phyloP scores from a whole-genome alignment of 2,113 vertebrate genomes.

The Scalopus aquaticus region DNA sequence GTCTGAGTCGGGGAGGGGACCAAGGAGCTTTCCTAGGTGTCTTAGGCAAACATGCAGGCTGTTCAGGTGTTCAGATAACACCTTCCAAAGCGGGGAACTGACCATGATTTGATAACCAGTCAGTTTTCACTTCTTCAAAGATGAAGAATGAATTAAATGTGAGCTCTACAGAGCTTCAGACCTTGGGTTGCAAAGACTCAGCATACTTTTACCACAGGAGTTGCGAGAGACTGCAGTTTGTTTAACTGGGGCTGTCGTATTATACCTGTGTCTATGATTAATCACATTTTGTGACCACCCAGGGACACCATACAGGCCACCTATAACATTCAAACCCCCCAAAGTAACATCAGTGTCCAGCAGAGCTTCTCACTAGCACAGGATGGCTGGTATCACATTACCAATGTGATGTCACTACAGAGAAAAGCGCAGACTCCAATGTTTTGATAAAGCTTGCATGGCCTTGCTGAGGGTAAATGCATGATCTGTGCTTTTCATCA shows the following conservation, averaged over 20 bases:
- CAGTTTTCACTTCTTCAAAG: neutral
- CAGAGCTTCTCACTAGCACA: neutral
- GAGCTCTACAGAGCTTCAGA: neutral
- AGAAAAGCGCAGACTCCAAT: neutral
- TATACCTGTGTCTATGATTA: neutral
- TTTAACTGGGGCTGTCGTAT: neutral
- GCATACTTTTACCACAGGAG: neutral
- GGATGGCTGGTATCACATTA: too few species aligned
- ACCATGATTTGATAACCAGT: neutral
- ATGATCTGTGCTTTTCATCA: neutral
- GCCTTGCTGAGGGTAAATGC: neutral
- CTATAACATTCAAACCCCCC: neutral
- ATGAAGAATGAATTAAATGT: neutral
- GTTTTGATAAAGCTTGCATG: neutral
- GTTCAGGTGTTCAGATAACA: neutral
- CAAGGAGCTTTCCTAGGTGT: neutral
- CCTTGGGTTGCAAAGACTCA: neutral
- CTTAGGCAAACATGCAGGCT: neutral
- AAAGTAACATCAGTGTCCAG: neutral
- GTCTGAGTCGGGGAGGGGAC: neutral
- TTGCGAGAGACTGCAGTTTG: too few species aligned
- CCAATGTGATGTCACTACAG: neutral
- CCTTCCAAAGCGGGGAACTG: neutral
- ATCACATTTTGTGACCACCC: neutral
- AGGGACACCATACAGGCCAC: neutral